Conservation (phyloP, 1,140 invertebrate genomes). For the Harpegnathos saltator region DNA sequence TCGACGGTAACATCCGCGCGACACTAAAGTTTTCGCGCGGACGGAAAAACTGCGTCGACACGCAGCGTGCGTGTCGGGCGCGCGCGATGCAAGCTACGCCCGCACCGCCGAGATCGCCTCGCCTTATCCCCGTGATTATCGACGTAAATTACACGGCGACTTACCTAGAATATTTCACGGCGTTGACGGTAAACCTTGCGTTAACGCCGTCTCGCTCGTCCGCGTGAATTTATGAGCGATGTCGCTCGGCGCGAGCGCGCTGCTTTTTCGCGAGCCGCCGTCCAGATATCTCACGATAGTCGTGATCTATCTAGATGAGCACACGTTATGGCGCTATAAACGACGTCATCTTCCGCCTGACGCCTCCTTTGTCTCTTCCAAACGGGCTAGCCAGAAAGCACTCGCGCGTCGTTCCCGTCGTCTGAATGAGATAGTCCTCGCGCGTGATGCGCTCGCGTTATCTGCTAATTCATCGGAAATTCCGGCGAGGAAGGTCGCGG, state of each 20-base stretch:
- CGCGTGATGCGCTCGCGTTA: too few species aligned
- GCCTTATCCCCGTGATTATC: constrained; percentile 71
- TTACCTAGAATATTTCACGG: constrained; percentile 75
- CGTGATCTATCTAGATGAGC: constrained; percentile 70
- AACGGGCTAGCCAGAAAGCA: constrained; percentile 1
- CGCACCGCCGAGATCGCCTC: too few species aligned
- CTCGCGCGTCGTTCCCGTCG: too few species aligned
- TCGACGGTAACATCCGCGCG: constrained; percentile 20
- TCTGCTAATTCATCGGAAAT: too few species aligned
- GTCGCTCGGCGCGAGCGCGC: constrained; percentile 64
- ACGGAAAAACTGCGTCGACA: constrained; percentile 53
- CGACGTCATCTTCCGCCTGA: constrained; percentile 21
- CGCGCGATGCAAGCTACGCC: too few species aligned
- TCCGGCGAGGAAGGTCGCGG: too few species aligned
- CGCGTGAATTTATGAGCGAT: constrained; percentile 74
- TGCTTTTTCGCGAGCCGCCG: constrained; percentile 69
- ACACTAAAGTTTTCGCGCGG: constrained; percentile 13
- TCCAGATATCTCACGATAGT: constrained; percentile 66
- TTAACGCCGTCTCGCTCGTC: constrained; percentile 75
- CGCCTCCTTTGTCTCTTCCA: background rate
- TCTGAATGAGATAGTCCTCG: too few species aligned
- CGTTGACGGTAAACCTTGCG: constrained; percentile 77
- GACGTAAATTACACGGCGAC: constrained; percentile 74
- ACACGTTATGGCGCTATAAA: constrained; percentile 48
- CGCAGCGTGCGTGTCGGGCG: too few species aligned